Conservation (phyloP, 1,140 invertebrate genomes). For the Drosophila rhopaloa region DNA sequence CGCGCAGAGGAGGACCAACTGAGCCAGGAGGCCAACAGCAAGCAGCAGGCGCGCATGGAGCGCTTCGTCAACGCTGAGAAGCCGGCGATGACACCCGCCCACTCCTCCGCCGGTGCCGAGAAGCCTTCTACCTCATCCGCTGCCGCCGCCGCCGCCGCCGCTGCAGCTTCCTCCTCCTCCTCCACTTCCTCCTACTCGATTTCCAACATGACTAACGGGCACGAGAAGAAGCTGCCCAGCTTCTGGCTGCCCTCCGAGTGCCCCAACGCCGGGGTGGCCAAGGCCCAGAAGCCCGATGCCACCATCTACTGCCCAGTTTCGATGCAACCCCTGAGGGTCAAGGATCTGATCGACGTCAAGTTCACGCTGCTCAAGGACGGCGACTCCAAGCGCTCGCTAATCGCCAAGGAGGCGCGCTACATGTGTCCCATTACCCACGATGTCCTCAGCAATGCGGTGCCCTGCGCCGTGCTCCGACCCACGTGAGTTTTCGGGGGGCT, state of each 20-base stretch:
- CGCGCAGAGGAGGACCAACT: constrained; percentile 89
- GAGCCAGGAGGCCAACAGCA: constrained; percentile 78
- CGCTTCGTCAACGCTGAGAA: constrained; percentile 89
- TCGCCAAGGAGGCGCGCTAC: constrained; percentile 94
- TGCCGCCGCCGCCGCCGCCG: constrained; percentile 26
- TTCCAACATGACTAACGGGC: constrained; percentile 90
- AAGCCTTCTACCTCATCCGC: constrained; percentile 42
- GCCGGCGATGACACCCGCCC: constrained; percentile 62
- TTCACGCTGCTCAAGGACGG: constrained; percentile 96
- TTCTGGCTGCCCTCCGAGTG: constrained; percentile 99
- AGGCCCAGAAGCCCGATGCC: constrained; percentile 94
- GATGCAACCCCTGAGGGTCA: constrained; percentile 92
- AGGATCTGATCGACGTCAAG: constrained; percentile 97
- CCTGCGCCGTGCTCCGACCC: constrained; percentile 95
- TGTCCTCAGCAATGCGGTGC: constrained; percentile 96
- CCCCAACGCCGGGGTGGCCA: constrained; percentile 91
- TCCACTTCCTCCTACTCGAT: constrained; percentile 87
- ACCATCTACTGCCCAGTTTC: constrained; percentile 98
- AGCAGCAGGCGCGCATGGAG: constrained; percentile 89
- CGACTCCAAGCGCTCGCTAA: constrained; percentile 92
- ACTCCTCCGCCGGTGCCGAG: constrained; percentile 45
- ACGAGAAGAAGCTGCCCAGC: constrained; percentile 92
- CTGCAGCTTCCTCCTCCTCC: constrained; percentile 35
- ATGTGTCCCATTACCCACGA: constrained; percentile 99
- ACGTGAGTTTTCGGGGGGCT: constrained; percentile 88